Evolutionary conservation across 2,888 invertebrate species (phyloP).

Genomic region (Scrobipalpa costella): DNA sequence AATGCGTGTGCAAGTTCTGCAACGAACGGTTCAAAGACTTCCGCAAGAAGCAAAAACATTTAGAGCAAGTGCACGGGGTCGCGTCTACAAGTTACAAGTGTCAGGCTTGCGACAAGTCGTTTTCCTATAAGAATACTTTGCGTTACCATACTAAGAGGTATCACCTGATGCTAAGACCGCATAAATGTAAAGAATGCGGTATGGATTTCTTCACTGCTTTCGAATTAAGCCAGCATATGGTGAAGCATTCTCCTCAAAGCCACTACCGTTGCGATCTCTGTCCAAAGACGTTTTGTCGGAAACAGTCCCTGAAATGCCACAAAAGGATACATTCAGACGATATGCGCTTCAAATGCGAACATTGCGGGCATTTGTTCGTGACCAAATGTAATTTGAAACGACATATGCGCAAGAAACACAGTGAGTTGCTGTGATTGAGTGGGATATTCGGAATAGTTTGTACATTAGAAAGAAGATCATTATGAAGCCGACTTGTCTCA

Average conservation of each 20-base stretch:
- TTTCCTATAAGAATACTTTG: background rate
- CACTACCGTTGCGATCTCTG: slow-evolving; percentile 59
- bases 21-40: slow-evolving; percentile 47
- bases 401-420: slow-evolving; percentile 52
- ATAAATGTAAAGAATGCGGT: slow-evolving; percentile 37
- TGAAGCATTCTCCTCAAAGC: slow-evolving; percentile 57
- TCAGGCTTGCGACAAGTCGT: slow-evolving; percentile 20
- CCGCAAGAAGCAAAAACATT: slow-evolving; percentile 42
- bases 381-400: slow-evolving; percentile 49
- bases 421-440: slow-evolving; percentile 12
- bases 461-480: too few species aligned
- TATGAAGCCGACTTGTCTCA: too few species aligned
- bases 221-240: slow-evolving; percentile 59
- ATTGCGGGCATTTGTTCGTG: slow-evolving; percentile 54
- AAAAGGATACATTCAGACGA: slow-evolving; percentile 50
- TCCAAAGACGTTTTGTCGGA: slow-evolving; percentile 47
- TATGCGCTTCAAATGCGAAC: slow-evolving; percentile 29
- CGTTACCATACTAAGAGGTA: slow-evolving; percentile 34
- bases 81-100: slow-evolving; percentile 38
- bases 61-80: slow-evolving; percentile 41
- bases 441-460: background rate
- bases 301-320: slow-evolving; percentile 46
- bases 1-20: slow-evolving; percentile 56
- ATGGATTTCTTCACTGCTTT: slow-evolving; percentile 43
- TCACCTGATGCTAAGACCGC: slow-evolving; percentile 32